A percentile compares a stretch with the other conserved stretches of the same genome.
Evolutionary conservation across 2,797 vertebrate genomes (phyloP).

Genomic region (Coendou prehensilis): DNA sequence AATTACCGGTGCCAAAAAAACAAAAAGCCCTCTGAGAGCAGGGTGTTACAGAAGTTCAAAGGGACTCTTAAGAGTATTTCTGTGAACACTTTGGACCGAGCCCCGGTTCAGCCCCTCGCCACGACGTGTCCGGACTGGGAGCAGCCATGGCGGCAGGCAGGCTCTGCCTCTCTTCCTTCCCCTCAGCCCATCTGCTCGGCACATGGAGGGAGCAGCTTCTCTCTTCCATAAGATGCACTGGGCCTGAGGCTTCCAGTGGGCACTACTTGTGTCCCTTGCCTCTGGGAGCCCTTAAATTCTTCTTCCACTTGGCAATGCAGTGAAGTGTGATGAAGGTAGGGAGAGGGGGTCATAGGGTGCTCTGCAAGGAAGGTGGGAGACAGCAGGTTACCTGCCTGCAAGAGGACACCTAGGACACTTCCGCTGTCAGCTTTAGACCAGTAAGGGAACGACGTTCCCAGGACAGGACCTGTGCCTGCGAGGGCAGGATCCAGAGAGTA

Average conservation of each 20-base stretch:
- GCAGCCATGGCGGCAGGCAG: not conserved
- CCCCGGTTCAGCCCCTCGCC: not conserved
- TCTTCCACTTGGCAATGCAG: not conserved
- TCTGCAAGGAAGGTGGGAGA: not conserved
- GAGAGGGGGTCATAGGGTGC: not conserved
- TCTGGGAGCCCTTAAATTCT: not conserved
- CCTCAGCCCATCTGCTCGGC: not conserved
- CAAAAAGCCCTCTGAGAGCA: not conserved
- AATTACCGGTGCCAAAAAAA: no score
- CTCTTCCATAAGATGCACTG: rapidly evolving
- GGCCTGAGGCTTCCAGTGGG: not conserved
- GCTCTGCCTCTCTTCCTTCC: not conserved
- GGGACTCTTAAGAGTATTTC: not conserved
- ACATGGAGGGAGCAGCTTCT: not conserved
- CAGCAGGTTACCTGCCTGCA: not conserved
- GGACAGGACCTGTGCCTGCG: not conserved
- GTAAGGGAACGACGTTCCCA: rapidly evolving
- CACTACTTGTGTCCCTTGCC: no score
- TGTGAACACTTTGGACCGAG: not conserved
- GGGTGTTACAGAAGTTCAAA: not conserved
- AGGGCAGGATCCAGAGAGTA: not conserved
- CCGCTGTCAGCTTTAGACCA: not conserved
- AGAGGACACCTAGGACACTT: not conserved
- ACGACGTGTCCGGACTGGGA: rapidly evolving
- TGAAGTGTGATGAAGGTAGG: not conserved